These are phyloP conservation scores for Schizotus pectinicornis DNA, from an alignment of 2,888 invertebrate species.

Conservation along the genomic window DNA sequence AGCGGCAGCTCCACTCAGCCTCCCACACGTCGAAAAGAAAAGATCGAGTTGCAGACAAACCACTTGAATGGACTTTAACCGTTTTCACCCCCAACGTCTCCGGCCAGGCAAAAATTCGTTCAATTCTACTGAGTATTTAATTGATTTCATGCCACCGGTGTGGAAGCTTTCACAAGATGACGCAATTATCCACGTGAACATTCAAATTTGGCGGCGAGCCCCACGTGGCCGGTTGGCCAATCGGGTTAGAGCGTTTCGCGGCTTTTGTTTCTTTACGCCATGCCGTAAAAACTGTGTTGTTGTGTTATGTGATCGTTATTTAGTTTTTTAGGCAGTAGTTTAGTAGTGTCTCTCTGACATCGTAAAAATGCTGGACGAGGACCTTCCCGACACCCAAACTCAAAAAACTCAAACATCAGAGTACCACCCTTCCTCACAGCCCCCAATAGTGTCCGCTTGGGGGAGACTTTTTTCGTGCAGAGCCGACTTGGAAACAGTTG, in stretches of 20 bases:
- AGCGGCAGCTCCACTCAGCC: no score
- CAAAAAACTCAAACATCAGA: constrained; percentile 59
- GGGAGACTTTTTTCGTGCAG: constrained; percentile 62
- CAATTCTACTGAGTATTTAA: no score
- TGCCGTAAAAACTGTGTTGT: constrained; percentile 1
- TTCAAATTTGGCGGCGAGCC: no score
- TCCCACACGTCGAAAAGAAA: no score
- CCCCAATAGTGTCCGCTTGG: constrained; percentile 52
- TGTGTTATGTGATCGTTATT: not conserved
- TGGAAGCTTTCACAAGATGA: no score
- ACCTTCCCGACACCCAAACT: constrained; percentile 56
- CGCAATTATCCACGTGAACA: no score
- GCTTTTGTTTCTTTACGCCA: not conserved
- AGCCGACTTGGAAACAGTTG: constrained; percentile 44
- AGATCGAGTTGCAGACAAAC: no score
- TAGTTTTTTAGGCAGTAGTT: constrained; percentile 1
- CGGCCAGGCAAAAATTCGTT: no score
- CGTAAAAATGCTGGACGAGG: not conserved
- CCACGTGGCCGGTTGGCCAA: constrained; percentile 4
- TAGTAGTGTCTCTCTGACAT: not conserved
- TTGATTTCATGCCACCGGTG: no score
- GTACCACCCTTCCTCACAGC: constrained; percentile 53
- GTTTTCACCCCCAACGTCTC: no score
- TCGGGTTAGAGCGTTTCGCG: not conserved
- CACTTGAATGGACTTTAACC: no score